Percentiles rank a stretch among this genome's conserved stretches.
phyloP scores from a whole-genome alignment of 1,140 invertebrate genomes.

The Elysia chlorotica region DNA sequence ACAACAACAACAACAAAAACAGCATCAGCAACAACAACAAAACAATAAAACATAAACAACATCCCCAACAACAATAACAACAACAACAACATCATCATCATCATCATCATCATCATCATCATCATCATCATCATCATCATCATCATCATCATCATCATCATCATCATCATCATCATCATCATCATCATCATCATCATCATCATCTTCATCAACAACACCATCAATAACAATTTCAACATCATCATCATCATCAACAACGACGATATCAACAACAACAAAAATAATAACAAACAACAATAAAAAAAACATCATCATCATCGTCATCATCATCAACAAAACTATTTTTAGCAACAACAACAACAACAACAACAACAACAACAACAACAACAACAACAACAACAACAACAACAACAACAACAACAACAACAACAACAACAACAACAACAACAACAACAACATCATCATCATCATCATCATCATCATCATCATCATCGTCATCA shows the following conservation, averaged over 20 bases:
- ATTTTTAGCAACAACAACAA: background rate
- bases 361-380: background rate
- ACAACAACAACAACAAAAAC: too few species aligned
- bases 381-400: background rate
- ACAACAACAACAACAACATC: background rate
- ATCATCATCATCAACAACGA: too few species aligned
- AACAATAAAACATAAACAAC: background rate
- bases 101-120: slow-evolving; percentile 4
- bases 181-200: slow-evolving; percentile 10
- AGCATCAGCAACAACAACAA: too few species aligned
- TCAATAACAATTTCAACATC: too few species aligned
- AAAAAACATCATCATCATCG: too few species aligned
- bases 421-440: background rate
- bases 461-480: background rate
- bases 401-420: background rate
- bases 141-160: background rate
- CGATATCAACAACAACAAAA: too few species aligned
- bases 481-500: slow-evolving; percentile 7
- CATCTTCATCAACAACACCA: too few species aligned
- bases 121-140: background rate
- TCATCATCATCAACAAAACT: background rate
- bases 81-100: slow-evolving; percentile 5
- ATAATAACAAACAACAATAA: too few species aligned
- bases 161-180: slow-evolving; percentile 1
- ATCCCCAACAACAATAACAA: background rate